A percentile compares a stretch with the other conserved stretches of the same genome.
Conservation (phyloP, 2,113 vertebrate species). For the Pipa parva region DNA sequence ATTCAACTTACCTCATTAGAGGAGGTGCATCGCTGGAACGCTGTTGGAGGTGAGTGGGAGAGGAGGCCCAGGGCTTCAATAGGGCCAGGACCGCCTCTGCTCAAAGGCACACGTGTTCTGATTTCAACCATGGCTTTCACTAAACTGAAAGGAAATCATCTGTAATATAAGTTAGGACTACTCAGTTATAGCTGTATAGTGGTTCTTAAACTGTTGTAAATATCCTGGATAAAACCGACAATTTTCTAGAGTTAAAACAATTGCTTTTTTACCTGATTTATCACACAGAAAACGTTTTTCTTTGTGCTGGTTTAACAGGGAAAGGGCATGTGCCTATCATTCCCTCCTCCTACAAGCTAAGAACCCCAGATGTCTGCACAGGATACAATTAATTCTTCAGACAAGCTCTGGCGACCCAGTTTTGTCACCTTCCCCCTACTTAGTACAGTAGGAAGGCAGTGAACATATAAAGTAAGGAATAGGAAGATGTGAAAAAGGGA, state of each 20-base stretch:
- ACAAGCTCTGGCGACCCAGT: conserved; percentile 47
- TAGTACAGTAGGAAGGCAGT: conserved; percentile 19
- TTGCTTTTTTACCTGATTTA: neutral
- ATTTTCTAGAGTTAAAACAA: neutral
- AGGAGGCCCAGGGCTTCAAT: too few species aligned
- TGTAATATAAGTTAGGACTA: conserved; percentile 1
- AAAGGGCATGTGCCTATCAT: conserved; percentile 5
- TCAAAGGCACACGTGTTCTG: conserved; percentile 41
- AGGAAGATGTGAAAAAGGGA: neutral
- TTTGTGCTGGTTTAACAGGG: neutral
- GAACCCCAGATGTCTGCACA: conserved; percentile 36
- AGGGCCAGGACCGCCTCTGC: too few species aligned
- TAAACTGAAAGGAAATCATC: neutral
- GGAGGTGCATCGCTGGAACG: too few species aligned
- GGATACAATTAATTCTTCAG: conserved; percentile 49
- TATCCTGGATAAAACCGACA: conserved; percentile 5
- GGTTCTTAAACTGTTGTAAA: neutral
- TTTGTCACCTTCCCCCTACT: conserved; percentile 49
- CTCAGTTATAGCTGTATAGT: neutral
- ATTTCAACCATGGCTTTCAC: conserved; percentile 25
- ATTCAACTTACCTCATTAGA: too few species aligned
- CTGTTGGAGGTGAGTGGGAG: too few species aligned
- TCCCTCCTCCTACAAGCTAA: neutral
- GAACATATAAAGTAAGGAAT: conserved; percentile 28
- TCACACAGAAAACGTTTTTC: neutral